Evolutionary conservation across 2,113 vertebrate species (phyloP).

Genomic region (Spheniscus mendiculus): DNA sequence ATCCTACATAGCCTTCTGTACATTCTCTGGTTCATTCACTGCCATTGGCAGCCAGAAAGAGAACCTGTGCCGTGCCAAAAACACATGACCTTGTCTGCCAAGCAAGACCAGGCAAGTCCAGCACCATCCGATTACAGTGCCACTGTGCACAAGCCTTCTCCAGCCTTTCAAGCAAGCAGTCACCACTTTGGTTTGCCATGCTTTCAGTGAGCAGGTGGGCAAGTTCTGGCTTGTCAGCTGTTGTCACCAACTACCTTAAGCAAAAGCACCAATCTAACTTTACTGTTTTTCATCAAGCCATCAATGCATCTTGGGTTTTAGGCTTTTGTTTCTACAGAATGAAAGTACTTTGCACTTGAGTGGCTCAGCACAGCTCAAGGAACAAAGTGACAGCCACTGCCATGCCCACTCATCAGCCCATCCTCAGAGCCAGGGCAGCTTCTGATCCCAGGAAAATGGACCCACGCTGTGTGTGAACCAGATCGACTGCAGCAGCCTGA

Average conservation of each 20-base stretch:
- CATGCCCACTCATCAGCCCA: not conserved
- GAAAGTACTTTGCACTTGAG: not conserved
- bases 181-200: not conserved
- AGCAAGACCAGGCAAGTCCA: not conserved
- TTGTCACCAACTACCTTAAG: not conserved
- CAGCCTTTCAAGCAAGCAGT: not conserved
- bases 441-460: not conserved
- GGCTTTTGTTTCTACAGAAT: not conserved
- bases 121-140: not conserved
- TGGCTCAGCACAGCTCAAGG: not conserved
- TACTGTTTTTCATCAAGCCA: not conserved
- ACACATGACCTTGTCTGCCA: not conserved
- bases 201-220: not conserved
- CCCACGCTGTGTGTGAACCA: rapidly evolving
- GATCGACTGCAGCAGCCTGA: not conserved
- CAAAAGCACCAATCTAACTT: not conserved
- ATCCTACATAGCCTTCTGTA: not conserved
- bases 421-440: not conserved
- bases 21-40: not conserved
- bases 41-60: not conserved
- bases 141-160: not conserved
- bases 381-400: not conserved
- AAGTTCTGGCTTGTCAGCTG: not conserved
- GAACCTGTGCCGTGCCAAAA: not conserved
- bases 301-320: not conserved